These are phyloP conservation scores for Stomatorhinus walkeri DNA, from an alignment of 2,797 vertebrate genomes.

Conservation along the genomic window DNA sequence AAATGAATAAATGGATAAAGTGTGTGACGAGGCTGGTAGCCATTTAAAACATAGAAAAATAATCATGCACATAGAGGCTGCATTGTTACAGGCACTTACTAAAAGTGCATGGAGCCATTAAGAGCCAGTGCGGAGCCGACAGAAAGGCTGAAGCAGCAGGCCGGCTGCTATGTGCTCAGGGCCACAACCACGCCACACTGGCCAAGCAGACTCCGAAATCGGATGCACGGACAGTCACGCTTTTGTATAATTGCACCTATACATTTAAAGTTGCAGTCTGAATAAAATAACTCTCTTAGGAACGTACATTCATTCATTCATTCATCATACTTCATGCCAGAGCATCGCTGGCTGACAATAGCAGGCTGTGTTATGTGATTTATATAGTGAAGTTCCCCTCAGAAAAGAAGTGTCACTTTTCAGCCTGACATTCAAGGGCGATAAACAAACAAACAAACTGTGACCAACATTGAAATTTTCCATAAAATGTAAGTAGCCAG, in stretches of 20 bases:
- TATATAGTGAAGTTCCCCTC: not conserved
- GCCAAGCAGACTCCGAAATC: not conserved
- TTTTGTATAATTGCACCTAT: not conserved
- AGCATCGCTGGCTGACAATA: not conserved
- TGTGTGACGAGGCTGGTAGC: not conserved
- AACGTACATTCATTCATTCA: not conserved
- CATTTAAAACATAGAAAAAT: not conserved
- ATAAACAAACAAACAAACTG: not conserved
- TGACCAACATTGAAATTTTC: not conserved
- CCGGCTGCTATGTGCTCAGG: not conserved
- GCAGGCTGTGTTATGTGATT: not conserved
- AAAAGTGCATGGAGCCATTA: not conserved
- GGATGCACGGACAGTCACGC: not conserved
- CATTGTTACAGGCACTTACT: not conserved
- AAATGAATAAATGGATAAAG: not conserved
- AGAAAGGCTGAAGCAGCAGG: not conserved
- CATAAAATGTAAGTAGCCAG: not conserved
- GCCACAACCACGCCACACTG: not conserved
- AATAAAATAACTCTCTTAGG: not conserved
- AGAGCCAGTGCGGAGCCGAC: not conserved
- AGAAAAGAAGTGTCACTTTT: not conserved
- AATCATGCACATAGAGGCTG: not conserved
- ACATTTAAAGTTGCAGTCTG: not conserved
- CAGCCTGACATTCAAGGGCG: not conserved
- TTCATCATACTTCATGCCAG: not conserved